Conservation (phyloP, 2,888 invertebrate genomes). For the Crematogaster levior region DNA sequence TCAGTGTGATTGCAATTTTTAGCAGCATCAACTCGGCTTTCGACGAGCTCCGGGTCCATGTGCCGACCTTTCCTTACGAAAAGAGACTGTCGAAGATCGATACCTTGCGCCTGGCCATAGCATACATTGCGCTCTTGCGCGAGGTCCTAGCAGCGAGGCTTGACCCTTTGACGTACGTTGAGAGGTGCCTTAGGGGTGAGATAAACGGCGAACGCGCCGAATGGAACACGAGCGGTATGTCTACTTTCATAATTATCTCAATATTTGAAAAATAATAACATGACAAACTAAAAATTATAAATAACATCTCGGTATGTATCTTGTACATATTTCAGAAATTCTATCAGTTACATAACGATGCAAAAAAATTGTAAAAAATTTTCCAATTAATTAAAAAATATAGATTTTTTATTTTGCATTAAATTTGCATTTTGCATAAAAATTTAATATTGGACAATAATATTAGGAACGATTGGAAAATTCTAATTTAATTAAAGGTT, state of each 20-base stretch:
- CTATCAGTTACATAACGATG: background rate
- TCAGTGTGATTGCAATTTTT: conserved; percentile 87
- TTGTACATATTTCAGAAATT: background rate
- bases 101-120: conserved; percentile 97
- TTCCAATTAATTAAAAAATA: background rate
- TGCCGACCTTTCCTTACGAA: conserved; percentile 99
- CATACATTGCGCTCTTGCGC: conserved; percentile 97
- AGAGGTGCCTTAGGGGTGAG: conserved; percentile 95
- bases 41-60: conserved; percentile 98
- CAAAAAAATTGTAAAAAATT: background rate
- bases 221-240: conserved; percentile 98
- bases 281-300: background rate
- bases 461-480: background rate
- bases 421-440: background rate
- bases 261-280: background rate
- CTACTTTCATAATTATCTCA: background rate
- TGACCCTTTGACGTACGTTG: conserved; percentile 97
- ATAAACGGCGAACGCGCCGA: conserved; percentile 95
- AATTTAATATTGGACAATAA: background rate
- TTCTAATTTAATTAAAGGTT: too few species aligned
- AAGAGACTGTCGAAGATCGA: conserved; percentile 99
- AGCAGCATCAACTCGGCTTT: conserved; percentile 99
- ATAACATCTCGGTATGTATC: background rate
- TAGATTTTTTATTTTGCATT: background rate
- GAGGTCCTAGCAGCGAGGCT: conserved; percentile 95